Evolutionary conservation across 2,113 vertebrate genomes (phyloP).

Genomic region (Oreochromis spilurus): DNA sequence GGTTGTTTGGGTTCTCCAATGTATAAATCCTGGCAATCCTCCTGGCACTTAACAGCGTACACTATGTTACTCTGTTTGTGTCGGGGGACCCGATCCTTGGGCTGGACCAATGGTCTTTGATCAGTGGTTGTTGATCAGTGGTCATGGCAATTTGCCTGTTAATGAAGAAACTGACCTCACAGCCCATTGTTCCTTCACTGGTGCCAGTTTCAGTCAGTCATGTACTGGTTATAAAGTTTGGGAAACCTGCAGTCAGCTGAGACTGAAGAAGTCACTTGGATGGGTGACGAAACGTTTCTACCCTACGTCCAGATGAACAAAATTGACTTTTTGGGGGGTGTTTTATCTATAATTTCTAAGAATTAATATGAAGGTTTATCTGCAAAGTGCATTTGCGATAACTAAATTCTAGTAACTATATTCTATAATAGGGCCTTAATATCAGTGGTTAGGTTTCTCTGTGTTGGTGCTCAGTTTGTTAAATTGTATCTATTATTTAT

Average conservation of each 20-base stretch:
- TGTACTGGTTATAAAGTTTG: neutral
- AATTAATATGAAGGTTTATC: neutral
- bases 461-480: neutral
- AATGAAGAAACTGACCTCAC: neutral
- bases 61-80: neutral
- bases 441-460: neutral
- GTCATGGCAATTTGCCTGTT: neutral
- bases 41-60: neutral
- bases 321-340: neutral
- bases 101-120: neutral
- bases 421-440: neutral
- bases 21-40: neutral
- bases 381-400: neutral
- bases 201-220: neutral
- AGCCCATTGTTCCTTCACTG: neutral
- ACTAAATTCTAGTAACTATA: neutral
- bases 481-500: neutral
- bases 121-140: neutral
- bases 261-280: neutral
- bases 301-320: accelerated
- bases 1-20: accelerated
- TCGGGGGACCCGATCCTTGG: accelerated
- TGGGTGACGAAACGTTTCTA: neutral
- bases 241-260: neutral
- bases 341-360: neutral